phyloP scores from a whole-genome alignment of 64 coral and sea anemone species.

The Dendronephthya gigantea region DNA sequence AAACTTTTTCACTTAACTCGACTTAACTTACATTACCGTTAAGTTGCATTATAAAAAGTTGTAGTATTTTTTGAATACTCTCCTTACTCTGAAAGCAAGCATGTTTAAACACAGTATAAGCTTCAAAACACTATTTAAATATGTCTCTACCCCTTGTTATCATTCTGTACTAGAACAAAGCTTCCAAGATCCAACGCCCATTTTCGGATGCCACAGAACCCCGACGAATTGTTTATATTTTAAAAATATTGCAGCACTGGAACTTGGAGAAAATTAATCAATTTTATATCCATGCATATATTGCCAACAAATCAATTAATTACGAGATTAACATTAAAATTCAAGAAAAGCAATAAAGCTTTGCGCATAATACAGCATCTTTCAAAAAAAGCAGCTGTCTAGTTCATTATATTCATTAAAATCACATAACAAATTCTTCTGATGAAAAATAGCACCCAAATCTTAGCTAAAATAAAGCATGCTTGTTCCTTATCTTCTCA shows the following conservation, averaged over 20 bases:
- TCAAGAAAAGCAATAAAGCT: not conserved
- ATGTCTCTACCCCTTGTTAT: slow-evolving; percentile 84
- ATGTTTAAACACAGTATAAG: no score
- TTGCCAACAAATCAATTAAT: not conserved
- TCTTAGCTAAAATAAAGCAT: not conserved
- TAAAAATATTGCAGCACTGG: not conserved
- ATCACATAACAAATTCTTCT: not conserved
- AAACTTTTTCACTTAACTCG: not conserved
- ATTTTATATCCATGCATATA: not conserved
- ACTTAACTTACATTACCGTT: not conserved
- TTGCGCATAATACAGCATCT: not conserved
- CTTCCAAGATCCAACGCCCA: slow-evolving; percentile 91
- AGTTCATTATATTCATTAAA: not conserved
- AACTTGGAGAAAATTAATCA: not conserved
- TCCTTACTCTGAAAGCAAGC: no score
- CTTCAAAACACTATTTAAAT: no score
- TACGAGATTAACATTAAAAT: not conserved
- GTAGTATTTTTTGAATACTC: no score
- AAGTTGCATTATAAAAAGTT: no score
- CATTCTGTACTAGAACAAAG: slow-evolving; percentile 66
- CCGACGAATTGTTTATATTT: slow-evolving; percentile 48
- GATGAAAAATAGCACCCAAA: not conserved
- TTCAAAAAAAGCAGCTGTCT: not conserved
- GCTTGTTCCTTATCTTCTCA: not conserved
- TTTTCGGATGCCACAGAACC: slow-evolving; percentile 80